These are phyloP conservation scores for Brienomyrus brachyistius DNA, from an alignment of 2,113 vertebrate genomes.

Conservation along the genomic window DNA sequence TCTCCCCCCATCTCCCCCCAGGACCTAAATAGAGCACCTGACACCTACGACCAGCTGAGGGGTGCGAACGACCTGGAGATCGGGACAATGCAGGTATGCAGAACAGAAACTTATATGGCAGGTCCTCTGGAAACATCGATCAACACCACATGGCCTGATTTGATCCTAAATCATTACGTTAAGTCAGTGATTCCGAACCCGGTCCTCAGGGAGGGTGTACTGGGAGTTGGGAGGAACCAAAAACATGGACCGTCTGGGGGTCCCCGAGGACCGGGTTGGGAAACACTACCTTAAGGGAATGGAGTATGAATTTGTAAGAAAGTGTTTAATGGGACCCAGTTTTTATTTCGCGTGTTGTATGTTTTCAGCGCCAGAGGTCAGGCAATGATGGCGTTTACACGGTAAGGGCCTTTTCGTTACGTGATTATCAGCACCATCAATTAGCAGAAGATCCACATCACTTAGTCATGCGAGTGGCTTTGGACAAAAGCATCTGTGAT, in stretches of 20 bases:
- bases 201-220: too few relatives aligned
- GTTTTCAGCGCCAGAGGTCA: slow-evolving; percentile 10
- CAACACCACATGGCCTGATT: background rate
- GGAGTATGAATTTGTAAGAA: background rate
- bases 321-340: background rate
- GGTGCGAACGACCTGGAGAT: background rate
- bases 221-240: too few relatives aligned
- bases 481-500: background rate
- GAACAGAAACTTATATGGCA: background rate
- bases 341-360: background rate
- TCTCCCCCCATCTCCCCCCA: background rate
- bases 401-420: background rate
- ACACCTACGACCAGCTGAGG: slow-evolving; percentile 19
- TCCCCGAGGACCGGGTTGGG: background rate
- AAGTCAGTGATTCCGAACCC: background rate
- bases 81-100: background rate
- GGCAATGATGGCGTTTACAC: slow-evolving; percentile 9
- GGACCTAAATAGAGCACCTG: background rate
- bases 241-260: too few relatives aligned
- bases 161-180: background rate
- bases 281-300: background rate
- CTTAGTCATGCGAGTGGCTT: background rate
- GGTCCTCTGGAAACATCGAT: background rate
- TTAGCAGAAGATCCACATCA: background rate
- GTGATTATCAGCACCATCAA: background rate